Conservation (phyloP, 64 coral and sea anemone genomes). For the Astreopora myriophthalma region DNA sequence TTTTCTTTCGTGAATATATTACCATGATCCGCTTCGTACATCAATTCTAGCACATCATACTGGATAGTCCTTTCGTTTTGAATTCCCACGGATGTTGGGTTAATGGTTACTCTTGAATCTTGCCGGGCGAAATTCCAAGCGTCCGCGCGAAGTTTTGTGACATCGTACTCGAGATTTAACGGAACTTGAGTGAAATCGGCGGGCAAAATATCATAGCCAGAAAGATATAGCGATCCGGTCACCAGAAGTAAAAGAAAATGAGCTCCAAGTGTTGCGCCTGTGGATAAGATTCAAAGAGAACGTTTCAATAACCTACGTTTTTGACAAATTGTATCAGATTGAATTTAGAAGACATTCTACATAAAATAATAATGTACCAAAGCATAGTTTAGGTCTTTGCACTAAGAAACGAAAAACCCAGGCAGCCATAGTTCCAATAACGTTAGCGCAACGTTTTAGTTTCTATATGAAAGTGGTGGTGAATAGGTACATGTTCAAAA, state of each 20-base stretch:
- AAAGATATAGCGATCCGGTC: constrained; percentile 61
- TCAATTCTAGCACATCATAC: constrained; percentile 78
- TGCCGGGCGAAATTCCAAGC: constrained; percentile 90
- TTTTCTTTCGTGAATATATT: constrained; percentile 84
- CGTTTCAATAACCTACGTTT: not conserved
- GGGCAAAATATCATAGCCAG: constrained; percentile 86
- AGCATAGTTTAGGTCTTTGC: constrained; percentile 54
- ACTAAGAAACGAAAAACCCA: constrained; percentile 55
- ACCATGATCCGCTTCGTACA: constrained; percentile 81
- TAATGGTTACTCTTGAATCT: constrained; percentile 75
- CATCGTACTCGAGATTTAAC: constrained; percentile 86
- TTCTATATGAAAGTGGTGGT: not conserved
- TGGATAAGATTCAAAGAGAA: not conserved
- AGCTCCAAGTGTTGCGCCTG: constrained; percentile 48
- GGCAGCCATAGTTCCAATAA: constrained; percentile 27
- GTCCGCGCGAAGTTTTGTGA: constrained; percentile 86
- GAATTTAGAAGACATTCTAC: not conserved
- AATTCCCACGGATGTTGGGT: constrained; percentile 67
- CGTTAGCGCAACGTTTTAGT: too few species aligned
- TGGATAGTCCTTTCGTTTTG: constrained; percentile 77
- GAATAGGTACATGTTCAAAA: not conserved
- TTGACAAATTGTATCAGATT: not conserved
- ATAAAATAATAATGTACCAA: constrained; percentile 17
- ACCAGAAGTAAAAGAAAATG: constrained; percentile 48
- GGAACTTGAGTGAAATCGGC: constrained; percentile 94